phyloP scores from a whole-genome alignment of 2,888 invertebrate species.

The Drosophila yooni region DNA sequence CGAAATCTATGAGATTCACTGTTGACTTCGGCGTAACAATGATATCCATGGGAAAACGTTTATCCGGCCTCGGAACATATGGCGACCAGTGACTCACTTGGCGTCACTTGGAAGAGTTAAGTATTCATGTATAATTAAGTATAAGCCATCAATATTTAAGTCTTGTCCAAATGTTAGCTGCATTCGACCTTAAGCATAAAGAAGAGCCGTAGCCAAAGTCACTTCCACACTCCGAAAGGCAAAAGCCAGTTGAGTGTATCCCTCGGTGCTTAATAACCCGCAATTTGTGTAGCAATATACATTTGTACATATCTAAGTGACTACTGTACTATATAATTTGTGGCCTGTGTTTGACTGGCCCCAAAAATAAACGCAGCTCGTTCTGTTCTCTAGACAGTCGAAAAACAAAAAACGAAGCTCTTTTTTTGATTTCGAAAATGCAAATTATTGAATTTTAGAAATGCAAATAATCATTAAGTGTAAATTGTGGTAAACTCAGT shows the following conservation, averaged over 20 bases:
- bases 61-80: constrained; percentile 24
- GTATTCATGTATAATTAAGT: constrained; percentile 24
- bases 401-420: constrained; percentile 9
- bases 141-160: constrained; percentile 55
- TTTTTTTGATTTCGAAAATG: constrained; percentile 64
- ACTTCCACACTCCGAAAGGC: constrained; percentile 2
- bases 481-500: constrained; percentile 57
- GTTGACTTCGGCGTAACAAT: constrained; percentile 52
- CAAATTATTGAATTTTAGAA: constrained; percentile 72
- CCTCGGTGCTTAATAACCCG: constrained; percentile 73
- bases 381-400: constrained; percentile 24
- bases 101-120: not conserved
- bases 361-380: constrained; percentile 36
- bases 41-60: constrained; percentile 76
- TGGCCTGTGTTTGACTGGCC: constrained; percentile 59
- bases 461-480: constrained; percentile 74
- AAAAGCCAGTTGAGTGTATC: constrained; percentile 79
- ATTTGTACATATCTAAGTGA: constrained; percentile 43
- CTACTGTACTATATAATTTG: constrained; percentile 67
- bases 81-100: constrained; percentile 45
- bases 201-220: not conserved
- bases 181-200: constrained; percentile 11
- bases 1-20: constrained; percentile 68
- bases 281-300: constrained; percentile 69
- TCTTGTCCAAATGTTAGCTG: constrained; percentile 39